These are phyloP conservation scores for human (Homo sapiens) DNA, from an alignment of 2,113 vertebrate genomes.

Conservation along the genomic window DNA sequence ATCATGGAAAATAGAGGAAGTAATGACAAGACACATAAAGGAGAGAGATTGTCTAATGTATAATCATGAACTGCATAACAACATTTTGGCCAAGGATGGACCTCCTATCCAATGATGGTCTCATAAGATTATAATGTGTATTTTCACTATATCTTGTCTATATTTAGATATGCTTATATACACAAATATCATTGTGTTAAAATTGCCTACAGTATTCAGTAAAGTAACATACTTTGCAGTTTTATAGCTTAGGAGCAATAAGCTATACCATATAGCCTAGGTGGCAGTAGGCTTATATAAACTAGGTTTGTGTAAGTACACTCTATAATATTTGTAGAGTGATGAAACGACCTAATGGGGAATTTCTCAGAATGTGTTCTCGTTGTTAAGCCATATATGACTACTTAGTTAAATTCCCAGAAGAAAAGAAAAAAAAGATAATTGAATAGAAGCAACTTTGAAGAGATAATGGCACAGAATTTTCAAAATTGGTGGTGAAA, in stretches of 20 bases:
- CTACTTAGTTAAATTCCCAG: not conserved
- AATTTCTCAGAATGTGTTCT: not conserved
- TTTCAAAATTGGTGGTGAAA: not conserved
- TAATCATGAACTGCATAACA: not conserved
- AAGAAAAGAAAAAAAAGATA: not conserved
- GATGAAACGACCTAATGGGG: not conserved
- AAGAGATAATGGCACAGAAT: not conserved
- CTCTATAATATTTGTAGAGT: not conserved
- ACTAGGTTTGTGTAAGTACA: not conserved
- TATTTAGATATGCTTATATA: not conserved
- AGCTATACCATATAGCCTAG: not conserved
- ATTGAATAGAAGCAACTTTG: not conserved
- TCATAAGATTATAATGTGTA: not conserved
- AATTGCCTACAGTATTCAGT: not conserved
- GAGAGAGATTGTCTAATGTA: not conserved
- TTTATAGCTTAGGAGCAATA: not conserved
- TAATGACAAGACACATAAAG: not conserved
- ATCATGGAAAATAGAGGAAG: not conserved
- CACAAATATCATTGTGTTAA: not conserved
- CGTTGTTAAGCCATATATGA: not conserved
- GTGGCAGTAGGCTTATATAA: not conserved
- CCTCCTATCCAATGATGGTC: not conserved
- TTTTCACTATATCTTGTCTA: not conserved
- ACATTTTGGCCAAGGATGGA: not conserved
- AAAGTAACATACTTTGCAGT: not conserved